Evolutionary conservation across 2,888 invertebrate genomes (phyloP), one percentile per base, ranked within the genome.

Genomic region (Lamproptera curius): DNA sequence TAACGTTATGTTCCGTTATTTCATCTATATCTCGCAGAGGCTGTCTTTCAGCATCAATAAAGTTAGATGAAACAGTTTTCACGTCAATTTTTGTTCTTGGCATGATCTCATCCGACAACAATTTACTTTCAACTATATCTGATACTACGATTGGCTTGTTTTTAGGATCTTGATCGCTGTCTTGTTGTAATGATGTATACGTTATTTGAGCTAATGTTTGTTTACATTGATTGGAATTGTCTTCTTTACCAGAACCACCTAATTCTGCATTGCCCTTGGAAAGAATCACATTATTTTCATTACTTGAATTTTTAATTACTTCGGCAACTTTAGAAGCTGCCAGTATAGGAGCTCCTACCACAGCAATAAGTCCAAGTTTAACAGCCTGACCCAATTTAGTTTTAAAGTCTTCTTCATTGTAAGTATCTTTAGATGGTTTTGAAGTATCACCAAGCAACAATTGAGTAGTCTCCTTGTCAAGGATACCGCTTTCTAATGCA

Each of bases 401-500:
- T 54, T 88, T 89, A 42, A 95, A 90, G 13, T 9, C 31, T 31
- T 31, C 31, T 9, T 31, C 31, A n/a, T 31, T n/a, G 4, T 31
- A n/a, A 11, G 31, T 5, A 2, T 11, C 31, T 31, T 31, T 31
- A 11, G n/a, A 13, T 2, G 31, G 13, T 31, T 31, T 11, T 10
- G 31, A 31, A 11, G 3, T 13, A 6, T 4, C 6, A 2, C 11
- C 2, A 5, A 13, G n/a, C 11, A 31, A n/a, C 13, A 31, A 31
- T 51, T 92, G 89, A 2, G 92, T 92, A 0, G 92, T 91, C 44
- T 90, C 82, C 43, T 90, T 90, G 76, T 97, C 92, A 38, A 97
- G 88, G 42, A 96, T 89, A 39, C 95, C 94, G 58, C 90, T 91
- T 8, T 90, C 74, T 28, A 97, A 88, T 0, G 98, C 98, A 70